Percentiles rank a stretch among this genome's conserved stretches.
Conservation (phyloP, 2,797 vertebrate species). For the Picus viridis region DNA sequence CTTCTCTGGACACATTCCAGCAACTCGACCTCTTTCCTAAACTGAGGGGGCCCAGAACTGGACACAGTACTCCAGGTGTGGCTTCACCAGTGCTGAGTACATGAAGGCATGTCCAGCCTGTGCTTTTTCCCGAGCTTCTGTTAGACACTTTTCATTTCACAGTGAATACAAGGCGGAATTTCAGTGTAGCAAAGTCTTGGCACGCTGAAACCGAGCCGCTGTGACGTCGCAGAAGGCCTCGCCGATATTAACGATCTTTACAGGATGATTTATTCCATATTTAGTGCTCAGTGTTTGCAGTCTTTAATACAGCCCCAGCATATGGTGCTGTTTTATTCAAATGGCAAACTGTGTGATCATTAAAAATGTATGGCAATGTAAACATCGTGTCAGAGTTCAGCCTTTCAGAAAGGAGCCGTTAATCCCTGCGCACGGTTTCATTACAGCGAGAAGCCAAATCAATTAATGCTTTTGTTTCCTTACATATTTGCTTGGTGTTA, state of each 20-base stretch:
- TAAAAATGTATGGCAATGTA: slow-evolving; percentile 64
- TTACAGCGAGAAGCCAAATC: not conserved
- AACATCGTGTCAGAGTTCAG: slow-evolving; percentile 38
- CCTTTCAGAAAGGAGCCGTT: slow-evolving; percentile 35
- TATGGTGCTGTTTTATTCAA: slow-evolving; percentile 43
- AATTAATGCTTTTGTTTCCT: slow-evolving; percentile 48
- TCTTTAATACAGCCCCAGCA: slow-evolving; percentile 7
- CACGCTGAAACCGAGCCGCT: slow-evolving; percentile 7
- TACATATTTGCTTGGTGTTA: slow-evolving; percentile 27
- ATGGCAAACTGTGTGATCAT: slow-evolving; percentile 35
- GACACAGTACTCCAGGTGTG: no score
- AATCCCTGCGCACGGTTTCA: slow-evolving; percentile 40
- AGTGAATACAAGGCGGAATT: slow-evolving; percentile 47
- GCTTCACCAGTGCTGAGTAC: no score
- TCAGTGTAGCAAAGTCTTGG: slow-evolving; percentile 5
- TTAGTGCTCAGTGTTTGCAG: slow-evolving; percentile 15
- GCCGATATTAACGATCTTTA: slow-evolving; percentile 23
- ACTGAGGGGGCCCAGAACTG: no score
- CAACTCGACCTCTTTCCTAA: no score
- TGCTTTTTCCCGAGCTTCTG: not conserved
- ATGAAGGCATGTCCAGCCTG: not conserved
- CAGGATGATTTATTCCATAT: slow-evolving; percentile 40
- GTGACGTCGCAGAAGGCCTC: slow-evolving; percentile 8
- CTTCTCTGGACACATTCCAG: no score
- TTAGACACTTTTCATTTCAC: slow-evolving; percentile 13